Conservation (phyloP, 2,113 vertebrate genomes). For the Helogale parvula region DNA sequence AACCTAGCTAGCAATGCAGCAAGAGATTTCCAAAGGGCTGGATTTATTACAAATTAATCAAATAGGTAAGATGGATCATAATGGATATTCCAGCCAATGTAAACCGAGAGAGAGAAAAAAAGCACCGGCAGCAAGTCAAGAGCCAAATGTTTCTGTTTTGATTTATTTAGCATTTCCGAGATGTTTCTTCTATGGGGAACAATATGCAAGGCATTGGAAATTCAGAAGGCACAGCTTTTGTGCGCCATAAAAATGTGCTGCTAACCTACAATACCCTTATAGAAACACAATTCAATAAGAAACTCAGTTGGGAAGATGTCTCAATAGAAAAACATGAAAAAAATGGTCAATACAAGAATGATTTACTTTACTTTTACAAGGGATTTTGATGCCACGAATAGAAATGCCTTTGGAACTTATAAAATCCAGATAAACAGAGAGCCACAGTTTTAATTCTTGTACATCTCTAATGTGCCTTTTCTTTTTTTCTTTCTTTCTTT, state of each 20-base stretch:
- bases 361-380: constrained; percentile 89
- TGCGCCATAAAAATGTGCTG: constrained; percentile 90
- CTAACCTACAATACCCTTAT: constrained; percentile 92
- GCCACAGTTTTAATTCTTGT: constrained; percentile 90
- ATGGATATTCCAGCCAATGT: constrained; percentile 81
- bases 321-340: constrained; percentile 87
- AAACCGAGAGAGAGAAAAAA: constrained; percentile 80
- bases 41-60: constrained; percentile 83
- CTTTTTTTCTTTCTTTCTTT: constrained; percentile 76
- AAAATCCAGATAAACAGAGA: constrained; percentile 86
- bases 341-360: constrained; percentile 90
- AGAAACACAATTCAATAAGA: constrained; percentile 93
- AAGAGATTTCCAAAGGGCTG: constrained; percentile 73
- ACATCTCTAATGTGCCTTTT: constrained; percentile 85
- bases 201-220: constrained; percentile 90
- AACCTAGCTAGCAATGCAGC: constrained; percentile 72
- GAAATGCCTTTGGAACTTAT: constrained; percentile 88
- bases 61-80: constrained; percentile 81
- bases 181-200: constrained; percentile 88
- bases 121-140: constrained; percentile 81
- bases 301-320: constrained; percentile 92
- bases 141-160: constrained; percentile 88
- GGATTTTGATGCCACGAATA: constrained; percentile 87
- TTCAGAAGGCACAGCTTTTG: constrained; percentile 92
- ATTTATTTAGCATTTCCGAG: constrained; percentile 92